phyloP scores from a whole-genome alignment of 2,888 invertebrate genomes.

The Nymphalis polychloros region DNA sequence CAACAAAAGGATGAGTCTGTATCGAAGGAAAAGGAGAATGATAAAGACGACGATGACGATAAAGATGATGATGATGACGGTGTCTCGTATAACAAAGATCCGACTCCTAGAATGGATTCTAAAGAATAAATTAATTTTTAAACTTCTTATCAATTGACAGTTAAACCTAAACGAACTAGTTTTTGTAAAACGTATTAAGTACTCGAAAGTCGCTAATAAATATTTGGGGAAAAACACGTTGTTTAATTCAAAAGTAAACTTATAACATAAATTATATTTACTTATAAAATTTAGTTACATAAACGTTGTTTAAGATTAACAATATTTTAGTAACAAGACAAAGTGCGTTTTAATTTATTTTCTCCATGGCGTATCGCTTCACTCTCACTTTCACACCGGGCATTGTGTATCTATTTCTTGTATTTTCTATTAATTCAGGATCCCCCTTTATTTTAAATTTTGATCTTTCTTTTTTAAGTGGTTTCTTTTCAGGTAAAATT shows the following conservation, averaged over 20 bases:
- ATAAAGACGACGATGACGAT: slow-evolving; percentile 20
- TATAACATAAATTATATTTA: not conserved
- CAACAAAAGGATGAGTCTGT: slow-evolving; percentile 46
- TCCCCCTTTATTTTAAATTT: slow-evolving; percentile 54
- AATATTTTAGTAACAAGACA: not conserved
- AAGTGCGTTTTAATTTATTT: slow-evolving; percentile 35
- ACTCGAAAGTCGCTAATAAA: slow-evolving; percentile 36
- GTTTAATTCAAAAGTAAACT: not conserved
- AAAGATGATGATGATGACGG: slow-evolving; percentile 11
- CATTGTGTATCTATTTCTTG: slow-evolving; percentile 49
- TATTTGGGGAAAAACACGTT: slow-evolving; percentile 13
- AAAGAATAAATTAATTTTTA: slow-evolving; percentile 12
- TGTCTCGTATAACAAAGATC: not conserved
- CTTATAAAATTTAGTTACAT: not conserved
- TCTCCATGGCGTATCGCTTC: slow-evolving; percentile 55
- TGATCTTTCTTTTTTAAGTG: slow-evolving; percentile 44
- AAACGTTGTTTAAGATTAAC: not conserved
- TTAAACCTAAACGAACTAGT: not conserved
- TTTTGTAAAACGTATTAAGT: not conserved
- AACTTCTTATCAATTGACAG: not conserved
- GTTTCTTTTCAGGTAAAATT: slow-evolving; percentile 46
- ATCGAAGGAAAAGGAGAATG: slow-evolving; percentile 27
- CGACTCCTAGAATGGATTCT: not conserved
- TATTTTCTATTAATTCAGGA: slow-evolving; percentile 55
- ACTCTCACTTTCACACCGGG: slow-evolving; percentile 66